Evolutionary conservation across 1,140 invertebrate species (phyloP).

Genomic region (Battus philenor): DNA sequence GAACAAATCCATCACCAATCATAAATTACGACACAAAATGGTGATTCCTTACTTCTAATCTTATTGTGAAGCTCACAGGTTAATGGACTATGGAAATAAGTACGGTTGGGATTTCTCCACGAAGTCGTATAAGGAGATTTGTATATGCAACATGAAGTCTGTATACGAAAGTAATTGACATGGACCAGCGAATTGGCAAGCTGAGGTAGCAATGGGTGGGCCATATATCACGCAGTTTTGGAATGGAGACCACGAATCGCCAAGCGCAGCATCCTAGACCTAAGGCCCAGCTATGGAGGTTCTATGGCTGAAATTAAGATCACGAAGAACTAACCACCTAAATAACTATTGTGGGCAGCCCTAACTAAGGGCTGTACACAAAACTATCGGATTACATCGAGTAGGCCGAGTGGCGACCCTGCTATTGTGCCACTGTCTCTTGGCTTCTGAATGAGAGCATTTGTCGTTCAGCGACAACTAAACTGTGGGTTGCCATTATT

Average conservation of each 20-base stretch:
- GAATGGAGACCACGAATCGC: too few species aligned
- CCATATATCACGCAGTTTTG: neutral
- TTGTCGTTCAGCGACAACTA: neutral
- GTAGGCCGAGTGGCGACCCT: neutral
- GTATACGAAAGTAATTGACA: neutral
- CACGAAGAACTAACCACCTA: neutral
- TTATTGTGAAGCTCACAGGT: too few species aligned
- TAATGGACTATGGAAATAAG: too few species aligned
- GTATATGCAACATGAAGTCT: too few species aligned
- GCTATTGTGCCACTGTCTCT: neutral
- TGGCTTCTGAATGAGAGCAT: neutral
- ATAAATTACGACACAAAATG: too few species aligned
- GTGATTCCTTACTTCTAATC: too few species aligned
- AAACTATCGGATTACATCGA: conserved; percentile 2
- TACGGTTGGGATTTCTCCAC: too few species aligned
- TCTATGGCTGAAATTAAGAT: neutral
- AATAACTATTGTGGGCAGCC: neutral
- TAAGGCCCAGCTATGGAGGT: too few species aligned
- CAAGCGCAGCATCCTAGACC: too few species aligned
- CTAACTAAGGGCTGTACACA: conserved; percentile 3
- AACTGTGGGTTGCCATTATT: neutral
- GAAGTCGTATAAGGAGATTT: too few species aligned
- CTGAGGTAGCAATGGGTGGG: neutral
- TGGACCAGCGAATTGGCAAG: neutral
- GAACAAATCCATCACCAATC: too few species aligned